These are phyloP conservation scores for Argyresthia goedartella DNA, from an alignment of 2,888 invertebrate genomes.

Conservation along the genomic window DNA sequence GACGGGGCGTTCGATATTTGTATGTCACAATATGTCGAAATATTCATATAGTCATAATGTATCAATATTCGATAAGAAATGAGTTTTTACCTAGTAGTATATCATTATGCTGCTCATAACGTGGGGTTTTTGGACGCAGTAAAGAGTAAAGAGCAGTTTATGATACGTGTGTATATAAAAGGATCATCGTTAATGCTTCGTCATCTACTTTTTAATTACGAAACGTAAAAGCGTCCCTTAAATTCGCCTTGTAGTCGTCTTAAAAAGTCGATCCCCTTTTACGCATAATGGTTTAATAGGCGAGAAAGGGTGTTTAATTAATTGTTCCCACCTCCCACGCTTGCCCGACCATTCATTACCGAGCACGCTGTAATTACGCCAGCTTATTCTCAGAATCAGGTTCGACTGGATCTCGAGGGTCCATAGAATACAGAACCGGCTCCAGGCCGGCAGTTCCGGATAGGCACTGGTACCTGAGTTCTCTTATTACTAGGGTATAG, in stretches of 20 bases:
- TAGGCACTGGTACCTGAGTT: slow-evolving; percentile 19
- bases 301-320: slow-evolving; percentile 35
- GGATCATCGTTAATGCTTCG: too few relatives aligned
- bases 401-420: slow-evolving; percentile 19
- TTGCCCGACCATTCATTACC: slow-evolving; percentile 8
- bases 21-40: too few relatives aligned
- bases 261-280: slow-evolving; percentile 19
- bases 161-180: too few relatives aligned
- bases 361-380: slow-evolving; percentile 24
- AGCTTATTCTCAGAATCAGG: slow-evolving; percentile 17
- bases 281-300: slow-evolving; percentile 27
- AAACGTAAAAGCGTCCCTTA: too few relatives aligned
- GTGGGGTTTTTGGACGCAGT: too few relatives aligned
- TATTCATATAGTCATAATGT: too few relatives aligned
- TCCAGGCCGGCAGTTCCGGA: slow-evolving; percentile 31
- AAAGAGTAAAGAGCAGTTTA: too few relatives aligned
- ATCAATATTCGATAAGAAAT: too few relatives aligned
- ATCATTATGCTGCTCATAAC: too few relatives aligned
- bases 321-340: slow-evolving; percentile 22
- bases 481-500: slow-evolving; percentile 45
- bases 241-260: not conserved
- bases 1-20: too few relatives aligned
- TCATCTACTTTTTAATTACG: too few relatives aligned
- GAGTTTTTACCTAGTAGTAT: too few relatives aligned
- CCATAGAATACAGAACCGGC: slow-evolving; percentile 19